Percentiles rank a stretch among this genome's conserved stretches.
Conservation (phyloP, 2,113 vertebrate genomes). For the Mustelus asterias region DNA sequence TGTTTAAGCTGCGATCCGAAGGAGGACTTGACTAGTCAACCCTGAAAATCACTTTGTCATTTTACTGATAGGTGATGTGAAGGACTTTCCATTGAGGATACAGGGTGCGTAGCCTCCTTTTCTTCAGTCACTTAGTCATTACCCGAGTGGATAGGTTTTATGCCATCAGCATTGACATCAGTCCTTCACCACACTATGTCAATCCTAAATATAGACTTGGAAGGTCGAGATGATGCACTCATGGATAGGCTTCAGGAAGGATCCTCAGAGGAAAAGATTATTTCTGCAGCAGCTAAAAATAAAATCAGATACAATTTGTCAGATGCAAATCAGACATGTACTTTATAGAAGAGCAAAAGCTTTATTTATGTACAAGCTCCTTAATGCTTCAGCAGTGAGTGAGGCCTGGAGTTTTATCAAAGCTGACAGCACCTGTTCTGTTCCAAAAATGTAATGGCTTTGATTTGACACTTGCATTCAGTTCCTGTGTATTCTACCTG, state of each 20-base stretch:
- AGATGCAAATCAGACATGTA: background rate
- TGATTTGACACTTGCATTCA: background rate
- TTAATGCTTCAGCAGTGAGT: background rate
- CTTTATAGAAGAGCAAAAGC: conserved; percentile 16
- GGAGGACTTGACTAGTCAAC: background rate
- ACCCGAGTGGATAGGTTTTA: conserved; percentile 6
- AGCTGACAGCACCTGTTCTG: background rate
- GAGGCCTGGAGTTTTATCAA: conserved; percentile 8
- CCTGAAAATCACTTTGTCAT: background rate
- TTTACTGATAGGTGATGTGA: background rate
- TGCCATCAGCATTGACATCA: conserved; percentile 11
- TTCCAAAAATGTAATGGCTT: background rate
- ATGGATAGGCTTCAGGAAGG: background rate
- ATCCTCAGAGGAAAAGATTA: conserved; percentile 22
- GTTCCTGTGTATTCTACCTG: background rate
- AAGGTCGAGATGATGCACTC: background rate
- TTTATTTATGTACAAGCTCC: conserved; percentile 13
- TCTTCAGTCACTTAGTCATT: background rate
- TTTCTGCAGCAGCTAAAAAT: conserved; percentile 10
- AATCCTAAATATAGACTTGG: conserved; percentile 22
- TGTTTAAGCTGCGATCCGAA: background rate
- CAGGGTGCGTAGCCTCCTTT: background rate
- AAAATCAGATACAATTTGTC: background rate
- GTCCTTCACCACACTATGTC: background rate
- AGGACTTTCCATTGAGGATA: background rate